phyloP scores from a whole-genome alignment of 64 coral and sea anemone genomes.

The Actinia equina region DNA sequence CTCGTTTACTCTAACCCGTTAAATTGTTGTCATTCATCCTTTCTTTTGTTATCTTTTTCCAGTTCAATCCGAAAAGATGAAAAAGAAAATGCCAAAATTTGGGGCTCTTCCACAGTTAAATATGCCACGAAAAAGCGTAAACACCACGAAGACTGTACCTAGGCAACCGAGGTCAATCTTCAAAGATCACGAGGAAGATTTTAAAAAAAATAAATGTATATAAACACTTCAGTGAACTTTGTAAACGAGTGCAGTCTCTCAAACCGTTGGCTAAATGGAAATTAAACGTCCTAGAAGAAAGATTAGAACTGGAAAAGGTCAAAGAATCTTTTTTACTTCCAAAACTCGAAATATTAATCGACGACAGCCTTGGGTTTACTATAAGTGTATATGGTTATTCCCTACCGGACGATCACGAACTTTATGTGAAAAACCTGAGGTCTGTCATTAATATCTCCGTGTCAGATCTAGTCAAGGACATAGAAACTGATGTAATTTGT shows the following conservation, averaged over 20 bases:
- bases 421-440: no score
- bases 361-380: not conserved
- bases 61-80: constrained; percentile 55
- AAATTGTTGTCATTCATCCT: not conserved
- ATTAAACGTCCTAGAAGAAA: not conserved
- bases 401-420: not conserved
- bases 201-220: constrained; percentile 15
- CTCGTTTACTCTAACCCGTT: no score
- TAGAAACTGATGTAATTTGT: no score
- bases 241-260: constrained; percentile 22
- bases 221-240: constrained; percentile 17
- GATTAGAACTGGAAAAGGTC: not conserved
- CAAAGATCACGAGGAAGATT: not conserved
- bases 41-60: constrained; percentile 10
- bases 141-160: not conserved
- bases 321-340: not conserved
- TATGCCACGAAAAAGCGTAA: constrained; percentile 14
- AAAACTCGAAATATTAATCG: not conserved
- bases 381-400: not conserved
- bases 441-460: no score
- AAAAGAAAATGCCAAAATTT: constrained; percentile 46
- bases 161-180: not conserved
- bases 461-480: no score
- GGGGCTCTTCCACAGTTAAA: constrained; percentile 38
- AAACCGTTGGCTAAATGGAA: constrained; percentile 6